Evolutionary conservation across 2,888 invertebrate species (phyloP).

Genomic region (Venusia cambrica): DNA sequence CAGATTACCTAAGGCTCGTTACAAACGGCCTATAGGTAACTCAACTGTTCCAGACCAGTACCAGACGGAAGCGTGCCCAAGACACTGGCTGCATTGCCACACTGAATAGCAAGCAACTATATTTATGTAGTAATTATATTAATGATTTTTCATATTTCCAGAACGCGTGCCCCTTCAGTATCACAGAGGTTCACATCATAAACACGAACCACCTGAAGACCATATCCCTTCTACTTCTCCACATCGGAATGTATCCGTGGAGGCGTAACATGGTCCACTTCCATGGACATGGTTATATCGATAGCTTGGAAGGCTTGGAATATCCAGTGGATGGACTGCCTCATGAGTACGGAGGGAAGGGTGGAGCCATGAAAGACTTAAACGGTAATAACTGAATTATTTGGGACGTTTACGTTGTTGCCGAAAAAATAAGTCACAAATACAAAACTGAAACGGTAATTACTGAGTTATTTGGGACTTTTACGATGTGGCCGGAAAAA

Average conservation of each 20-base stretch:
- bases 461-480: no score
- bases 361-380: conserved; percentile 86
- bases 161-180: conserved; percentile 90
- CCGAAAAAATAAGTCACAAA: no score
- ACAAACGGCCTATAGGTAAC: background rate
- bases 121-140: no score
- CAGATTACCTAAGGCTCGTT: background rate
- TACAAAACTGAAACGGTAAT: no score
- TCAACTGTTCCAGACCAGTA: no score
- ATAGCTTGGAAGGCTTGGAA: conserved; percentile 80
- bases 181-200: conserved; percentile 91
- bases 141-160: conserved; percentile 55
- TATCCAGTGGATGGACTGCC: conserved; percentile 88
- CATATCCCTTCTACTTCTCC: conserved; percentile 82
- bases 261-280: conserved; percentile 61
- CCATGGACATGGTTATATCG: conserved; percentile 56
- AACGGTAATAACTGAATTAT: conserved; percentile 75
- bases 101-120: no score
- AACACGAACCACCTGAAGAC: conserved; percentile 87
- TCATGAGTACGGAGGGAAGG: conserved; percentile 90
- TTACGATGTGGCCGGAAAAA: no score
- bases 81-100: no score
- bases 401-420: no score
- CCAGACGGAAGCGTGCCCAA: no score
- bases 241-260: conserved; percentile 70